These are phyloP conservation scores for Watersipora subatra DNA, from an alignment of 1,140 invertebrate species.

Conservation along the genomic window DNA sequence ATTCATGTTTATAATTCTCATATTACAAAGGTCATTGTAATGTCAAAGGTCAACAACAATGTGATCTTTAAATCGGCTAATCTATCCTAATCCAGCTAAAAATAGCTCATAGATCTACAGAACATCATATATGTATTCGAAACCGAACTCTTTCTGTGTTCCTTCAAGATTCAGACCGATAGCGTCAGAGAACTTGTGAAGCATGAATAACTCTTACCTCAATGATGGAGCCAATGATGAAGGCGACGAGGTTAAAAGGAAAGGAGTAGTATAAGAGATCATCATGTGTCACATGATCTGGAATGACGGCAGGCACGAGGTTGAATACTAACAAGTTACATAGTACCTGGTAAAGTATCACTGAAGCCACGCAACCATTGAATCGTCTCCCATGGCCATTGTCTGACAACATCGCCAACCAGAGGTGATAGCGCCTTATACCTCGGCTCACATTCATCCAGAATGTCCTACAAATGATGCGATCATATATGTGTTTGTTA, in stretches of 20 bases:
- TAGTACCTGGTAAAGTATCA: background rate
- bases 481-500: background rate
- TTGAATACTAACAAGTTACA: background rate
- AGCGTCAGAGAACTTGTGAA: no score
- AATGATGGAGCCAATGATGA: background rate
- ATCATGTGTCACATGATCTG: background rate
- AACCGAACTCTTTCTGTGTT: no score
- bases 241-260: background rate
- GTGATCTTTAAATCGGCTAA: no score
- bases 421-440: background rate
- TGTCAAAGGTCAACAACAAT: no score
- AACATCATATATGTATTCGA: no score
- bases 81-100: no score
- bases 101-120: no score
- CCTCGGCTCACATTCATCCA: background rate
- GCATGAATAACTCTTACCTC: no score
- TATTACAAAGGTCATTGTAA: no score
- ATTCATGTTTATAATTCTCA: no score
- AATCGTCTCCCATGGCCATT: background rate
- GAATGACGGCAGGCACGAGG: background rate
- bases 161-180: no score
- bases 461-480: background rate
- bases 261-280: background rate
- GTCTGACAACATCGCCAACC: background rate
- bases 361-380: background rate